phyloP scores from a whole-genome alignment of 2,888 invertebrate genomes.

The Lissocephala sabroskyi region DNA sequence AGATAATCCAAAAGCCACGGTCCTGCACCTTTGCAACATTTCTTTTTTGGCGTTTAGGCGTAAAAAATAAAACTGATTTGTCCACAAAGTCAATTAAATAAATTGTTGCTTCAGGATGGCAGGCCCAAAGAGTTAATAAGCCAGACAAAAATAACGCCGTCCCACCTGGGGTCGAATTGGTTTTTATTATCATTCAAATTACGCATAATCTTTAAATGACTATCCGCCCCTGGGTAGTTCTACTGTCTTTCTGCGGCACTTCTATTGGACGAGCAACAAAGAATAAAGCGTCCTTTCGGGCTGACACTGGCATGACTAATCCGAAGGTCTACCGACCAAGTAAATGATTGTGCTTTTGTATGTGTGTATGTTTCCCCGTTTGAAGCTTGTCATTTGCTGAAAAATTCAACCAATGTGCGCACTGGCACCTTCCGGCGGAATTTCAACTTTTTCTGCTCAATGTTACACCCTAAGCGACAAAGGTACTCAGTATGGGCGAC shows the following conservation, averaged over 20 bases:
- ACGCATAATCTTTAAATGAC: constrained; percentile 5
- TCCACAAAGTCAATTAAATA: background rate
- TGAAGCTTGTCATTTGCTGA: background rate
- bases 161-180: background rate
- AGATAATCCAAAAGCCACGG: too few relatives aligned
- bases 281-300: too few relatives aligned
- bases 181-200: constrained; percentile 5
- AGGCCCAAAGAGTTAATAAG: constrained; percentile 1
- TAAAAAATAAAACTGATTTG: too few relatives aligned
- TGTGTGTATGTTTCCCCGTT: background rate
- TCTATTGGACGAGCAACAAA: background rate
- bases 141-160: too few relatives aligned
- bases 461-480: too few relatives aligned
- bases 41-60: too few relatives aligned
- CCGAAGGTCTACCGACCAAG: too few relatives aligned
- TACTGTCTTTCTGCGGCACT: background rate
- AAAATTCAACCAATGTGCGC: background rate
- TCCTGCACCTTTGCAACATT: too few relatives aligned
- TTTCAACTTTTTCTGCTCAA: background rate
- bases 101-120: background rate
- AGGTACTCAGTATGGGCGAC: too few relatives aligned
- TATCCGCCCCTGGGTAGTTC: too few relatives aligned
- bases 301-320: background rate
- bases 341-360: background rate
- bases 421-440: constrained; percentile 2